Conservation (phyloP, 2,797 vertebrate species). For the Alectoris magna region DNA sequence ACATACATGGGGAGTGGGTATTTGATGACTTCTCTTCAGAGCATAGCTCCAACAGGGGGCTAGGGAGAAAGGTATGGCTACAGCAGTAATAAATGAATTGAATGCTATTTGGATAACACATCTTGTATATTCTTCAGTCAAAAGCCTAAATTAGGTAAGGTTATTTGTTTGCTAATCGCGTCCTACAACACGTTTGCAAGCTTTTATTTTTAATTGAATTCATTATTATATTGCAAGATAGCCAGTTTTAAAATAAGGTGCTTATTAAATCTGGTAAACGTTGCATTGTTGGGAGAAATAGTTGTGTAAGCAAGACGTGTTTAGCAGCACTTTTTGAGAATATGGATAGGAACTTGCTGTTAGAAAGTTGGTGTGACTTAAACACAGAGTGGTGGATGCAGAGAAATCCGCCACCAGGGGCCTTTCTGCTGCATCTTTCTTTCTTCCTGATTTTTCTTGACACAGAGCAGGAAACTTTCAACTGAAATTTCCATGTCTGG, state of each 20-base stretch:
- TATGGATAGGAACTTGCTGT: not conserved
- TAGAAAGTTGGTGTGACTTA: not conserved
- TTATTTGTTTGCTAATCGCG: not conserved
- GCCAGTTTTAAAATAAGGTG: not conserved
- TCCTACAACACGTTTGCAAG: not conserved
- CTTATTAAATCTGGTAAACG: not conserved
- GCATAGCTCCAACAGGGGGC: not conserved
- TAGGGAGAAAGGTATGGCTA: not conserved
- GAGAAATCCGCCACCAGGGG: not conserved
- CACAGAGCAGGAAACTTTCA: not conserved
- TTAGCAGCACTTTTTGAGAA: not conserved
- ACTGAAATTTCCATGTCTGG: not conserved
- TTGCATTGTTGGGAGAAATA: fast-evolving
- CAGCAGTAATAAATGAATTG: not conserved
- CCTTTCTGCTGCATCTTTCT: not conserved
- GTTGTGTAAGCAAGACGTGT: not conserved
- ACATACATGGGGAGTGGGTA: not conserved
- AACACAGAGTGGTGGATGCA: fast-evolving
- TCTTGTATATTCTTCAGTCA: not conserved
- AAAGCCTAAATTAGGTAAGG: not conserved
- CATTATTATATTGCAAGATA: not conserved
- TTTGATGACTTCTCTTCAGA: not conserved
- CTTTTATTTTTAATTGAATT: not conserved
- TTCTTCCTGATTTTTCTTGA: not conserved
- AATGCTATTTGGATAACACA: fast-evolving